Evolutionary conservation across 1,140 invertebrate species (phyloP), one percentile per base, ranked within the genome.

Genomic region (Ooceraea biroi): DNA sequence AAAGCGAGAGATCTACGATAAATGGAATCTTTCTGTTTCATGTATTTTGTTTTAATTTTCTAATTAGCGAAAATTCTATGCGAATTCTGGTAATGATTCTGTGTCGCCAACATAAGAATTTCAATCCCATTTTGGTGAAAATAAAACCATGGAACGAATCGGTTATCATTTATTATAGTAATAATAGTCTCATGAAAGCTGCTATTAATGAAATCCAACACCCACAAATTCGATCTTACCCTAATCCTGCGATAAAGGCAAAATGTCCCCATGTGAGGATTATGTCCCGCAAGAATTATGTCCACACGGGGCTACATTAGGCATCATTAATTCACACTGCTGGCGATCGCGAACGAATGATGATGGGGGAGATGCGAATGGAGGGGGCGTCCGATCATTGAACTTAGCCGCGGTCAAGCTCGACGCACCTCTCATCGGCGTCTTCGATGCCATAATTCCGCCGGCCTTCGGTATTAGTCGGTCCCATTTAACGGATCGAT

Each of bases 401-500:
- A 66, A 84, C 71, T 85, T 71, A 84, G 66, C 19, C 74, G 25
- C 48, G 82, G 73, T 83, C 77, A 57, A 76, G 11, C 30, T 36
- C 36, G 50, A 80, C 76, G 71, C 76, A 80, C 57, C 80, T 74
- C 57, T 77, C 68, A 19, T 50, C 58, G 80, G 68, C 44, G 46
- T 82, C 68, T 82, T 73, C 46, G 55, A 44, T 82, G 36, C 80
- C 55, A 65, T 82, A 74, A 72, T 72, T 72, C 69, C 71, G 14
- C 25, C 80, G 80, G 57, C 71, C 22, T 36, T 73, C 80, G 82
- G 85, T 85, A 88, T 84, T 87, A 69, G 85, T 74, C 86, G 85
- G 82, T 52, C 82, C 85, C 71, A 66, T 80, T 78, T 84, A 66
- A 80, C 66, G 73, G 85, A 84, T 84, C 55, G 82, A 83, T 83